A percentile compares a stretch with the other conserved stretches of the same genome.
phyloP scores from a whole-genome alignment of 2,113 vertebrate genomes.

The Rhabdornis inornatus region DNA sequence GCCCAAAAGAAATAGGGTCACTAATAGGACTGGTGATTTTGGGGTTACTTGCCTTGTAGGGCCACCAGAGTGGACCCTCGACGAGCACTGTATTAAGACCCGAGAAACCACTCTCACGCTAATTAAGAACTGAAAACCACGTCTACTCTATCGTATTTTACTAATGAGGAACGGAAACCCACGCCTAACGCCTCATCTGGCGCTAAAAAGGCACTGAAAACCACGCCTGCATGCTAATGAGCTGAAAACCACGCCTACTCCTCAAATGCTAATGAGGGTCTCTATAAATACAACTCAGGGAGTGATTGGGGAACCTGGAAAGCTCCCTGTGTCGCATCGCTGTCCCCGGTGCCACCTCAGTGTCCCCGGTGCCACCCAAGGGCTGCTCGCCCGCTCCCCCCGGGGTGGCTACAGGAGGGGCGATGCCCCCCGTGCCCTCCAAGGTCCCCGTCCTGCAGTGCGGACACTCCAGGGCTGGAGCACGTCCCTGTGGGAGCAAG shows the following conservation, averaged over 20 bases:
- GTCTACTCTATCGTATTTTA: rapidly evolving
- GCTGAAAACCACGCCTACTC: rapidly evolving
- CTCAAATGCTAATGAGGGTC: rapidly evolving
- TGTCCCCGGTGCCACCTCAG: not conserved
- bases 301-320: rapidly evolving
- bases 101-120: rapidly evolving
- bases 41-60: not conserved
- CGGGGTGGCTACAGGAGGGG: not conserved
- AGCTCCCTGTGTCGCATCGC: not conserved
- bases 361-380: not conserved
- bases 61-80: rapidly evolving
- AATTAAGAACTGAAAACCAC: not conserved
- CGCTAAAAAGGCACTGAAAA: rapidly evolving
- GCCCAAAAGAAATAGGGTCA: not conserved
- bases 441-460: not conserved
- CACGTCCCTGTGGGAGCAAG: not conserved
- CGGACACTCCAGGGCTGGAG: not conserved
- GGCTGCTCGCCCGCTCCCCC: rapidly evolving
- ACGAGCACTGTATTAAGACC: rapidly evolving
- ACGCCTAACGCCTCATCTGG: rapidly evolving
- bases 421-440: not conserved
- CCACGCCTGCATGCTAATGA: not conserved
- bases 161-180: too few relatives aligned
- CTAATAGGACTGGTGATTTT: not conserved
- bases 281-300: rapidly evolving